Evolutionary conservation across 2,797 vertebrate genomes (phyloP), one percentile per base, ranked within the genome.

Genomic region (Arrhamphus sclerolepis): DNA sequence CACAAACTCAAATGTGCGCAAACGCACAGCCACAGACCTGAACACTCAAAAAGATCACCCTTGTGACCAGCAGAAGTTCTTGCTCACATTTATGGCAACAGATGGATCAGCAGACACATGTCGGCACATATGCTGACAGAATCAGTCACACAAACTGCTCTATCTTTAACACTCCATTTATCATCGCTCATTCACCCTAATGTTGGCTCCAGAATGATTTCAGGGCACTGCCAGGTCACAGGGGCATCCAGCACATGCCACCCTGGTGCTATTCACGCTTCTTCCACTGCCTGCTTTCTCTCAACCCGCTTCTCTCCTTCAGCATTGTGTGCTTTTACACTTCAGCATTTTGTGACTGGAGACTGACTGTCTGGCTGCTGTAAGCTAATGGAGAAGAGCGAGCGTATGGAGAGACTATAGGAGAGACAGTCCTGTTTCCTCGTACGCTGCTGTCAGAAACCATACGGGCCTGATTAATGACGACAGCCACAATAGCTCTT

Each of bases 381-480:
- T 50, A 70, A 71, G 81, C 78, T 87, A 84, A 89, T 87, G 89
- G 84, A 79, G 83, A 77, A 39, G 81, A 77, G 84, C 56, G 66
- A 80, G 84, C 58, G 77, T 76, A 67, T 66, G 70, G 80, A 72
- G 75, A 77, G 77, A 81, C 81, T 82, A 66, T 72, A 72, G 80
- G 77, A 87, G 85, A 89, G 87, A 86, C 83, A 82, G 80, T 78
- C 84, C 77, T 87, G 82, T 66, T 69, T 90, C 80, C 83, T 91
- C 80, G 60, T 87, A 90, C 54, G 84, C 81, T 87, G 86, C 89
- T 91, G 90, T 92, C 89, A 91, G 88, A 86, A 84, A 90, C 88
- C 90, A 91, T 91, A 90, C 85, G 80, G 87, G 87, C 80, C 89
- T 92, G 91, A 92, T 92, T 92, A 92, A 91, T 85, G 87, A 89